phyloP scores from a whole-genome alignment of 1,140 invertebrate species.

The Eubasilissa regina region DNA sequence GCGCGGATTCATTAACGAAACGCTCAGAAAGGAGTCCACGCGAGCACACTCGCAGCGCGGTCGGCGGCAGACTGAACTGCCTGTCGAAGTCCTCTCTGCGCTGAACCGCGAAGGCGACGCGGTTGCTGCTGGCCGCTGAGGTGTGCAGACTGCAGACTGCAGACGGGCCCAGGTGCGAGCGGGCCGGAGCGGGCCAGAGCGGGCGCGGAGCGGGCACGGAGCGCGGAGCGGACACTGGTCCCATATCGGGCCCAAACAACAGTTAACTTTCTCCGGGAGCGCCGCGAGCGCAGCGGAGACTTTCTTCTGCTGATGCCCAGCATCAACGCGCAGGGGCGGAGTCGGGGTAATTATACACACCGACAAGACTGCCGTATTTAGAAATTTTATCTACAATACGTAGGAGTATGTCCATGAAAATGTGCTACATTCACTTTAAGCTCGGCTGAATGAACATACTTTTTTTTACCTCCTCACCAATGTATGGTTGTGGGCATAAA shows the following conservation, averaged over 20 bases:
- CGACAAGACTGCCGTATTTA: neutral
- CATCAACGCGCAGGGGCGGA: constrained; percentile 22
- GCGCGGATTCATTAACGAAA: neutral
- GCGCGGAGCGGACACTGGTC: too few species aligned
- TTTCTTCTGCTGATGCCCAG: constrained; percentile 27
- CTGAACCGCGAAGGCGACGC: too few species aligned
- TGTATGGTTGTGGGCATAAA: too few species aligned
- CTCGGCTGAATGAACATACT: too few species aligned
- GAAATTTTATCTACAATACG: too few species aligned
- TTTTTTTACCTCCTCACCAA: too few species aligned
- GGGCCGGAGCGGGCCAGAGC: neutral
- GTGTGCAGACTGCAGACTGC: too few species aligned
- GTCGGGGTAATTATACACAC: neutral
- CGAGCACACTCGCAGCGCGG: constrained; percentile 24
- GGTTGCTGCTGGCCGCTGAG: neutral
- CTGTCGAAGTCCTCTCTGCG: constrained; percentile 18
- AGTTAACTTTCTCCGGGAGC: constrained; percentile 60
- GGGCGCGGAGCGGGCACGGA: neutral
- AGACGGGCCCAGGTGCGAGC: too few species aligned
- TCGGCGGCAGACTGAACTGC: constrained; percentile 53
- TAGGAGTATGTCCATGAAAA: too few species aligned
- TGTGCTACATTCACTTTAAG: too few species aligned
- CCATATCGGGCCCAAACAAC: constrained; percentile 56
- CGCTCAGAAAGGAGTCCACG: neutral
- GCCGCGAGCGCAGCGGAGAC: too few species aligned